Evolutionary conservation across 1,140 invertebrate species (phyloP).

Genomic region (Bombus pascuorum): DNA sequence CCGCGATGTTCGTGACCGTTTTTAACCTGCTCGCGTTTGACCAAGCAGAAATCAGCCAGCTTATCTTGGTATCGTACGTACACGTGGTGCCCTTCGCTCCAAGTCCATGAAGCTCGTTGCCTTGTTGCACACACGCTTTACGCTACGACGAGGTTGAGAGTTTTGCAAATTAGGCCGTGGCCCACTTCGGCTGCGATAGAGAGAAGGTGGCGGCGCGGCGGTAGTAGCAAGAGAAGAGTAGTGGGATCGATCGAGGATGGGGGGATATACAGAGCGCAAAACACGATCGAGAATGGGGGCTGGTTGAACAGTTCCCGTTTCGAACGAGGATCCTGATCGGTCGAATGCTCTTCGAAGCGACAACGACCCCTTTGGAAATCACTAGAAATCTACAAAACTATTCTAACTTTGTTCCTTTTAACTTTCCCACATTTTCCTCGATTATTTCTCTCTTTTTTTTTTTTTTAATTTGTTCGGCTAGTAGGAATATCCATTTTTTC

Average conservation of each 20-base stretch:
- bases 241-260: slow-evolving; percentile 59
- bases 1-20: not conserved
- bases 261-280: slow-evolving; percentile 26
- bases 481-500: not conserved
- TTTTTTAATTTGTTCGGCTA: not conserved
- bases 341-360: not conserved
- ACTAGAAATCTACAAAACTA: not conserved
- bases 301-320: slow-evolving; percentile 44
- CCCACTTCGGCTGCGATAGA: slow-evolving; percentile 75
- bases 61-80: not conserved
- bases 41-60: not conserved
- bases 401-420: not conserved
- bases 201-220: slow-evolving; percentile 29
- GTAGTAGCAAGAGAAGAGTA: slow-evolving; percentile 22
- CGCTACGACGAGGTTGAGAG: slow-evolving; percentile 66
- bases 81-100: slow-evolving; percentile 63
- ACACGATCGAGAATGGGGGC: slow-evolving; percentile 7
- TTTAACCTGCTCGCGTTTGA: not conserved
- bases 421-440: no score
- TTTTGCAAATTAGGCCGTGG: slow-evolving; percentile 81
- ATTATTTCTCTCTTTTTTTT: no score
- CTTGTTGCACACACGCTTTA: slow-evolving; percentile 61
- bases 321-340: slow-evolving; percentile 45
- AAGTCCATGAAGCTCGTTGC: slow-evolving; percentile 62
- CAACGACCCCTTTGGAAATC: not conserved